Conservation (phyloP, 2,797 vertebrate species). For the Pseudochirops cupreus region DNA sequence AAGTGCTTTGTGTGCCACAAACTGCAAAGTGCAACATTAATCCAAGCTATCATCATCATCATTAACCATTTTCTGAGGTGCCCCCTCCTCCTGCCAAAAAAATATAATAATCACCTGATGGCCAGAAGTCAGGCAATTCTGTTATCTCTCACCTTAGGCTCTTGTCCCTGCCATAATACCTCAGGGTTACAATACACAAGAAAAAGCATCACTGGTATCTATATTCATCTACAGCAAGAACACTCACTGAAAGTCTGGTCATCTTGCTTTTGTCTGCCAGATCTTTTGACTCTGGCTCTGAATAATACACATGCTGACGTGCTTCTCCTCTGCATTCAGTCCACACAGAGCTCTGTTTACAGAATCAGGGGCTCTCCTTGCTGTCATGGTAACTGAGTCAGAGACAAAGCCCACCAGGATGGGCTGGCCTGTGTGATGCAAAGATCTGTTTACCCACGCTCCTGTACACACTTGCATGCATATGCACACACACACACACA, state of each 20-base stretch:
- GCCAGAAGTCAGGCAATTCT: neutral
- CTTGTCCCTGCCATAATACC: neutral
- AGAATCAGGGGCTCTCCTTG: conserved; percentile 65
- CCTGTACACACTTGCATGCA: conserved; percentile 49
- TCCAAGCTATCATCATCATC: neutral
- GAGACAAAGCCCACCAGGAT: conserved; percentile 73
- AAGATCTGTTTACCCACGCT: conserved; percentile 71
- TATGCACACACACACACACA: neutral
- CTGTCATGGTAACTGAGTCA: conserved; percentile 79
- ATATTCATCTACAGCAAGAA: neutral
- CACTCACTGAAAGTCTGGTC: neutral
- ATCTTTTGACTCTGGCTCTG: neutral
- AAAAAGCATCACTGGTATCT: neutral
- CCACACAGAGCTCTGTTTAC: conserved; percentile 75
- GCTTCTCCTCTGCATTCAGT: conserved; percentile 26
- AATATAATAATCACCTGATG: neutral
- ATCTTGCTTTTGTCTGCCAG: neutral
- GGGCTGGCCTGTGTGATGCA: conserved; percentile 69
- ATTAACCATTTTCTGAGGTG: neutral
- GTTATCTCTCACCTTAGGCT: neutral
- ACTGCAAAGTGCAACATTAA: neutral
- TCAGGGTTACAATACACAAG: neutral
- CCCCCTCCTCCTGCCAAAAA: neutral
- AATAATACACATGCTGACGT: neutral
- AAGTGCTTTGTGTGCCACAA: neutral